Evolutionary conservation across 2,888 invertebrate genomes (phyloP), one percentile per base, ranked within the genome.

Genomic region (Drosophila flavopinicola): DNA sequence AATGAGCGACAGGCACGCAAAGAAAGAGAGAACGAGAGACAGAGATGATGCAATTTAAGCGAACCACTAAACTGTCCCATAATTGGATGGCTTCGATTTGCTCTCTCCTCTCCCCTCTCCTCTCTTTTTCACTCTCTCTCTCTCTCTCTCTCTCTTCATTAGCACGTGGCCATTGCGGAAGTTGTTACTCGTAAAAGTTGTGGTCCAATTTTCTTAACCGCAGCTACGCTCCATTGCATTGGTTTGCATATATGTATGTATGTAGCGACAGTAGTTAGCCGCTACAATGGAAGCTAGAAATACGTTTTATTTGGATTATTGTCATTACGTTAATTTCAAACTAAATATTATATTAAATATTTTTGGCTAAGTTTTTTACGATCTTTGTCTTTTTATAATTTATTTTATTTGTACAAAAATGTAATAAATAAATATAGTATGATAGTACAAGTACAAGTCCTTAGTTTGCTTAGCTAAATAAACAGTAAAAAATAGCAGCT

Each of bases 181-280:
- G 80, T 83, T 65, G 72, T 69, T 70, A 58, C 37, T 42, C 47
- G 65, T 44, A 39, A 70, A 44, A 51, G 47, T 52, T 70, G 71
- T 84, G 86, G 78, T 83, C 86, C 87, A 82, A 58, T 75, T 68
- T 60, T 80, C 66, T 70, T 56, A 85, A 85, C 83, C 85, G 85
- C 87, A 80, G 61, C 60, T 60, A 86, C 84, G 83, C 88, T 76
- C 44, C 73, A 87, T 71, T 85, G 83, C 66, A 56, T 63, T 61
- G 56, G 39, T 66, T 66, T 87, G 61, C 87, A 66, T 78, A 58
- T 23, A 49, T 53, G 39, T 66, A 65, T 87, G 61, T 85, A 66
- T 78, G 56, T 23, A 49, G 32, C 17, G 38, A 86, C 64, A 84
- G 80, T 83, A 27, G 9, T 33, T 17, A 38, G 10, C 29, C 45